phyloP scores from a whole-genome alignment of 2,888 invertebrate genomes.

The Diaphora mendica region DNA sequence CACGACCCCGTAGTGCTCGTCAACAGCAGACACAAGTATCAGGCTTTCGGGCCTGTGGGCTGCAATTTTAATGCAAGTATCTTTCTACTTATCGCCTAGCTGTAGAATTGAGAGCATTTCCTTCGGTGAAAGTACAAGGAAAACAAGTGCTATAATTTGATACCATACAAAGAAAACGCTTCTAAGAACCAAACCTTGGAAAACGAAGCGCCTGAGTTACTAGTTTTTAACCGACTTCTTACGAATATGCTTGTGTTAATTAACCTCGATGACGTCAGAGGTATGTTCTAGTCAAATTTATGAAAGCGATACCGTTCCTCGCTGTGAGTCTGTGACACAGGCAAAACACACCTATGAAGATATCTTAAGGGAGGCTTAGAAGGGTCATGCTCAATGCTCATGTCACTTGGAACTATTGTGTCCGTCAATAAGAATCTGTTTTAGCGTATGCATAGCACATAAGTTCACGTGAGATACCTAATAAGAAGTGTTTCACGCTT shows the following conservation, averaged over 20 bases:
- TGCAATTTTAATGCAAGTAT: not conserved
- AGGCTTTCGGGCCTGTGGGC: not conserved
- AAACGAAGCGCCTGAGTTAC: not conserved
- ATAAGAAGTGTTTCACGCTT: not conserved
- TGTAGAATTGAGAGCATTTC: not conserved
- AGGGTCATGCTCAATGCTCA: no score
- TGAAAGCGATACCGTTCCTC: no score
- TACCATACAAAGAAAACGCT: not conserved
- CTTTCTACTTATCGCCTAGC: not conserved
- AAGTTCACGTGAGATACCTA: not conserved
- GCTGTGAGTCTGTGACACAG: no score
- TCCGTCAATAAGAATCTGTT: not conserved
- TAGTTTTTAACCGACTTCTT: not conserved
- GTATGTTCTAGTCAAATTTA: no score
- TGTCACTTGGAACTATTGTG: no score
- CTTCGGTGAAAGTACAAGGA: no score
- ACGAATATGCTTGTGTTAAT: no score
- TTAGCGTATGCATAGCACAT: no score
- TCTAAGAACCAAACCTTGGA: not conserved
- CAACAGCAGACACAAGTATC: not conserved
- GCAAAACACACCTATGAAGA: no score
- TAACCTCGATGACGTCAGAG: no score
- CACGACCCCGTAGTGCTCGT: no score
- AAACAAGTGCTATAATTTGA: not conserved
- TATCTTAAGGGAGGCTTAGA: no score